Conservation (phyloP, 2,888 invertebrate genomes). For the Maniola hyperantus region DNA sequence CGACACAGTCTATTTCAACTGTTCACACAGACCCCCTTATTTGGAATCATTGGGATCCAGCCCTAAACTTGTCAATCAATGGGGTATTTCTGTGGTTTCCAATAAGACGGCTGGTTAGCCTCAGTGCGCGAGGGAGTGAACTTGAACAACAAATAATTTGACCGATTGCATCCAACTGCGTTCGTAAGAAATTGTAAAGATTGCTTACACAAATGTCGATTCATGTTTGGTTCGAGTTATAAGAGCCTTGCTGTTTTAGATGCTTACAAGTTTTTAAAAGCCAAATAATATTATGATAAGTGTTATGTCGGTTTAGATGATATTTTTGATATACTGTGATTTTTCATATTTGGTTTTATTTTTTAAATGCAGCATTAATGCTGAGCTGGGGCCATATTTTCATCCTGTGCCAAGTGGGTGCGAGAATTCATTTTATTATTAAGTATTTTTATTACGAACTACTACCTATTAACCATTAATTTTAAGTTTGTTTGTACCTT, state of each 20-base stretch:
- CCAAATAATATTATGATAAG: too few relatives aligned
- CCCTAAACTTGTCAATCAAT: constrained; percentile 40
- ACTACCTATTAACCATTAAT: too few relatives aligned
- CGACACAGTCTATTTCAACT: constrained; percentile 19
- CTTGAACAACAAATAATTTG: constrained; percentile 52
- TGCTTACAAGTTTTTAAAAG: too few relatives aligned
- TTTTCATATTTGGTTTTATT: too few relatives aligned
- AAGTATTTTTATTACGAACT: too few relatives aligned
- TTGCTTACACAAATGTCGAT: constrained; percentile 57
- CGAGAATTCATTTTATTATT: too few relatives aligned
- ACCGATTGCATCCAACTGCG: constrained; percentile 57
- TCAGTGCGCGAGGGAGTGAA: constrained; percentile 48
- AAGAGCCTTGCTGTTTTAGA: not conserved
- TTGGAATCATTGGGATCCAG: constrained; percentile 22
- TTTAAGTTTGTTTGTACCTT: too few relatives aligned
- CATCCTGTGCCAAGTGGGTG: too few relatives aligned
- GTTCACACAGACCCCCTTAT: constrained; percentile 17
- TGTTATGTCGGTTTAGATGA: too few relatives aligned
- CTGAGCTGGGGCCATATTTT: too few relatives aligned
- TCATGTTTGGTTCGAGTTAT: constrained; percentile 41
- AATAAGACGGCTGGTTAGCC: constrained; percentile 50
- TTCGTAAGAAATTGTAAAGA: constrained; percentile 53
- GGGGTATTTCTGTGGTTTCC: constrained; percentile 29
- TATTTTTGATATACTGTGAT: too few relatives aligned
- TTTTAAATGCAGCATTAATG: too few relatives aligned